A percentile compares a stretch with the other conserved stretches of the same genome.
These are phyloP conservation scores for Microvelia longipes DNA, from an alignment of 1,140 invertebrate genomes.

Conservation along the genomic window DNA sequence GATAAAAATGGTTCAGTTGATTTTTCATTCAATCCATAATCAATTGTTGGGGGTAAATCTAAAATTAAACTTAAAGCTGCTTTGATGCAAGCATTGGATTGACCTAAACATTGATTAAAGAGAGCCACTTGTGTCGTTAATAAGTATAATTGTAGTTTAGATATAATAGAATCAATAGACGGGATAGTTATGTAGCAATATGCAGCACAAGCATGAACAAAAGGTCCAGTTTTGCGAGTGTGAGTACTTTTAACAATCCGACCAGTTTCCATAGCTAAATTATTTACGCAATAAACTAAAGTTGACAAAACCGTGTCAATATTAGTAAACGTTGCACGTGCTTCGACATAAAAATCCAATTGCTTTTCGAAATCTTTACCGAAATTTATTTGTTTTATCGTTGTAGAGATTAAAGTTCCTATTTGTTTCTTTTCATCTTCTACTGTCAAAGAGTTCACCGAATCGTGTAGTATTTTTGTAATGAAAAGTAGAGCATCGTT, in stretches of 20 bases:
- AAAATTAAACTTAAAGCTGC: slow-evolving; percentile 62
- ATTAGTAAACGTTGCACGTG: slow-evolving; percentile 73
- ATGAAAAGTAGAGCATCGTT: slow-evolving; percentile 75
- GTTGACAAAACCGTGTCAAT: slow-evolving; percentile 70
- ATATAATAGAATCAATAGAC: slow-evolving; percentile 59
- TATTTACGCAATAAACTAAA: slow-evolving; percentile 61
- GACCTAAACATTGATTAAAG: slow-evolving; percentile 76
- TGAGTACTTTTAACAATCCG: slow-evolving; percentile 58
- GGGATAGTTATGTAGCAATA: slow-evolving; percentile 93
- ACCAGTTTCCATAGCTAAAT: slow-evolving; percentile 54
- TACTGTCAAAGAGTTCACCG: slow-evolving; percentile 83
- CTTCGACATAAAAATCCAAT: slow-evolving; percentile 84
- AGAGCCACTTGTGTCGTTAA: slow-evolving; percentile 76
- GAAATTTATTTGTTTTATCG: slow-evolving; percentile 64
- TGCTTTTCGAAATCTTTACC: slow-evolving; percentile 78
- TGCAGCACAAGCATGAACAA: slow-evolving; percentile 85
- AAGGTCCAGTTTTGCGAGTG: slow-evolving; percentile 62
- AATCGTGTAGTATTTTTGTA: slow-evolving; percentile 77
- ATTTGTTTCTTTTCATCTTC: slow-evolving; percentile 84
- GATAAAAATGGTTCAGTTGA: slow-evolving; percentile 54
- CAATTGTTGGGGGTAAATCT: slow-evolving; percentile 58
- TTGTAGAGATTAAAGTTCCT: slow-evolving; percentile 60
- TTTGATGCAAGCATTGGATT: slow-evolving; percentile 89
- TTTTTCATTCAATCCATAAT: slow-evolving; percentile 56
- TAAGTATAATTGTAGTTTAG: slow-evolving; percentile 69